These are phyloP conservation scores for Eulemur albifrons DNA, from an alignment of 2,797 vertebrate species.

Conservation along the genomic window DNA sequence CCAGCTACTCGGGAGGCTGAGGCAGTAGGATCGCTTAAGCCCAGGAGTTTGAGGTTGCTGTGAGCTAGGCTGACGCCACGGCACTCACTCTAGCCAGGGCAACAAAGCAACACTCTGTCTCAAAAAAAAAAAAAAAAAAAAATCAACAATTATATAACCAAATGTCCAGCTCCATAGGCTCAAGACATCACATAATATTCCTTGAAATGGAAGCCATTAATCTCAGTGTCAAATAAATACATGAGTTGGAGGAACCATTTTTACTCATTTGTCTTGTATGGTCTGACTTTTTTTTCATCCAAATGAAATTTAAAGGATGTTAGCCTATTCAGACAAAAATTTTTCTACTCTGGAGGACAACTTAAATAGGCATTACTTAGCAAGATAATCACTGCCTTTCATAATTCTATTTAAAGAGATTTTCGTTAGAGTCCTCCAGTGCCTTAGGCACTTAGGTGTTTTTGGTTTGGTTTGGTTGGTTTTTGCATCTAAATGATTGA, in stretches of 20 bases:
- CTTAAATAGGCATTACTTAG: neutral
- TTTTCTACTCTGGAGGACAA: neutral
- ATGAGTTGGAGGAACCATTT: neutral
- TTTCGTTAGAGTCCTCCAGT: neutral
- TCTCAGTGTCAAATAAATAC: neutral
- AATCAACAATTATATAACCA: neutral
- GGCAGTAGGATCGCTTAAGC: too few relatives aligned
- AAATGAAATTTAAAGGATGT: neutral
- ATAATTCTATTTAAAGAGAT: neutral
- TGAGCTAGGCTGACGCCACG: too few relatives aligned
- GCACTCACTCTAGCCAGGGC: too few relatives aligned
- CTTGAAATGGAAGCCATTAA: neutral
- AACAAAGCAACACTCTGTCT: too few relatives aligned
- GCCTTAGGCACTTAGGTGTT: neutral
- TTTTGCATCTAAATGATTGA: slow-evolving; percentile 21
- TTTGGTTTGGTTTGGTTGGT: neutral
- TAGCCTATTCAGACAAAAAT: neutral
- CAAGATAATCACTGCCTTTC: neutral
- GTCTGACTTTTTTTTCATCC: neutral
- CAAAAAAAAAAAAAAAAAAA: too few relatives aligned
- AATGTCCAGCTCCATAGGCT: neutral
- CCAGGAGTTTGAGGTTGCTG: too few relatives aligned
- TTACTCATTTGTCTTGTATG: slow-evolving; percentile 27
- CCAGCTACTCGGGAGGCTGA: too few relatives aligned
- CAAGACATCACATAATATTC: neutral